These are phyloP conservation scores for Sinocyclocheilus grahami DNA, from an alignment of 2,113 vertebrate genomes.

Conservation along the genomic window DNA sequence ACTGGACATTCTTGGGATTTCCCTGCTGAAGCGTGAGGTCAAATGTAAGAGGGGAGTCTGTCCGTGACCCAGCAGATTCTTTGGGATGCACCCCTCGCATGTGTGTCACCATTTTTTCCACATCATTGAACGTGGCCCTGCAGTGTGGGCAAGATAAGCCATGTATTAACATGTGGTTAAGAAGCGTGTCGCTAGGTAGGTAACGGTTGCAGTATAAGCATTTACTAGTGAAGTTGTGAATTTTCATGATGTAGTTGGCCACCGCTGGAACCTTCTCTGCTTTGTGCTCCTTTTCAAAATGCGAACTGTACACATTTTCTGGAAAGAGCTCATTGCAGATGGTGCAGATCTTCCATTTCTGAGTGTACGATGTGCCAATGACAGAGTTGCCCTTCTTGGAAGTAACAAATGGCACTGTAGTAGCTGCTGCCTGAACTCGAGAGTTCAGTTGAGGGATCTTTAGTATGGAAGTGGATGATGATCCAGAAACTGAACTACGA, in stretches of 20 bases:
- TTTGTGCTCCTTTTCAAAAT: constrained; percentile 98
- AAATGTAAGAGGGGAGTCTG: constrained; percentile 94
- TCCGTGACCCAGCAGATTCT: constrained; percentile 90
- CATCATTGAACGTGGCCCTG: constrained; percentile 95
- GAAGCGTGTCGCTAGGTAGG: constrained; percentile 92
- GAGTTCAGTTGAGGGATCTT: constrained; percentile 83
- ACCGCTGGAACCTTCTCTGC: constrained; percentile 97
- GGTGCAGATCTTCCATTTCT: constrained; percentile 99
- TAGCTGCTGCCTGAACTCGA: constrained; percentile 82
- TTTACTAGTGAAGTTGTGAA: constrained; percentile 99
- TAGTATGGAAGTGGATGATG: constrained; percentile 74
- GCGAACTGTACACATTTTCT: constrained; percentile 95
- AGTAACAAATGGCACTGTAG: constrained; percentile 73
- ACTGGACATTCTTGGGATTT: constrained; percentile 95
- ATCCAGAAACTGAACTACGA: constrained; percentile 78
- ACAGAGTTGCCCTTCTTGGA: constrained; percentile 75
- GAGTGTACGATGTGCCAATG: constrained; percentile 89
- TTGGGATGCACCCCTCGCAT: constrained; percentile 92
- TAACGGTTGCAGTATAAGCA: constrained; percentile 99
- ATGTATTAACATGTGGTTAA: constrained; percentile 98
- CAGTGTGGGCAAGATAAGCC: constrained; percentile 95
- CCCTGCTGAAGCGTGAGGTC: constrained; percentile 97
- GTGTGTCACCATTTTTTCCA: constrained; percentile 98
- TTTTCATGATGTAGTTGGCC: constrained; percentile 99
- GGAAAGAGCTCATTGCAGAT: constrained; percentile 99